Conservation (phyloP, 2,113 vertebrate species). For the Amazona vittata region DNA sequence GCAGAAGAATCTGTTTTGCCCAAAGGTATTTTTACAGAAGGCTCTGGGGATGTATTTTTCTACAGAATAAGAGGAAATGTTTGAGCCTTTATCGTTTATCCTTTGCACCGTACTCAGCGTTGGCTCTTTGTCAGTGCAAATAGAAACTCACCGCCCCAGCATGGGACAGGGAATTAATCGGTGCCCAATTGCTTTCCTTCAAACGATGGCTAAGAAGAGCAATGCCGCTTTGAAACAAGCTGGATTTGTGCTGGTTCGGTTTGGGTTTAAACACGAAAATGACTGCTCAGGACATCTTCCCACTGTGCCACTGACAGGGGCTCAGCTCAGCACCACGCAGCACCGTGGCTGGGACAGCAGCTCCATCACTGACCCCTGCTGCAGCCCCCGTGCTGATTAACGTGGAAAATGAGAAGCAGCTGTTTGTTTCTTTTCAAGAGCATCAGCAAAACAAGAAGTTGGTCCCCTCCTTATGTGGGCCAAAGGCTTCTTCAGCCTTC, state of each 20-base stretch:
- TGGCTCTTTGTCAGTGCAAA: background rate
- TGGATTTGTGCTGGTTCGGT: accelerated
- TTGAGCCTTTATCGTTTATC: background rate
- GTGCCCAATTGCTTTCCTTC: background rate
- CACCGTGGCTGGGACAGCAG: background rate
- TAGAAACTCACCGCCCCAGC: accelerated
- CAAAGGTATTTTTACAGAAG: background rate
- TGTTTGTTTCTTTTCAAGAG: constrained; percentile 20
- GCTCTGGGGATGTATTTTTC: background rate
- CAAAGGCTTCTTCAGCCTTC: constrained; percentile 26
- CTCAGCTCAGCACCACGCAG: background rate
- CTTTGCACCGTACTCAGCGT: accelerated
- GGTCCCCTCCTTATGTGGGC: background rate
- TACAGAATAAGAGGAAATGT: background rate
- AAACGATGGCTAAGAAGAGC: background rate
- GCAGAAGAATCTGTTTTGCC: constrained; percentile 39
- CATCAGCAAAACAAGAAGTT: constrained; percentile 29
- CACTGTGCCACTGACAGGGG: background rate
- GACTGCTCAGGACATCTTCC: background rate
- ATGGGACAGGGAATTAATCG: background rate
- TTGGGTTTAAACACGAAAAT: background rate
- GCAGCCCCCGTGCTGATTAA: background rate
- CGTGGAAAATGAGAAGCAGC: background rate
- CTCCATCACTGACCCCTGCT: background rate
- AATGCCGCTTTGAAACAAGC: background rate